Conservation (phyloP, 1,140 invertebrate species). For the Drosophila lacertosa region DNA sequence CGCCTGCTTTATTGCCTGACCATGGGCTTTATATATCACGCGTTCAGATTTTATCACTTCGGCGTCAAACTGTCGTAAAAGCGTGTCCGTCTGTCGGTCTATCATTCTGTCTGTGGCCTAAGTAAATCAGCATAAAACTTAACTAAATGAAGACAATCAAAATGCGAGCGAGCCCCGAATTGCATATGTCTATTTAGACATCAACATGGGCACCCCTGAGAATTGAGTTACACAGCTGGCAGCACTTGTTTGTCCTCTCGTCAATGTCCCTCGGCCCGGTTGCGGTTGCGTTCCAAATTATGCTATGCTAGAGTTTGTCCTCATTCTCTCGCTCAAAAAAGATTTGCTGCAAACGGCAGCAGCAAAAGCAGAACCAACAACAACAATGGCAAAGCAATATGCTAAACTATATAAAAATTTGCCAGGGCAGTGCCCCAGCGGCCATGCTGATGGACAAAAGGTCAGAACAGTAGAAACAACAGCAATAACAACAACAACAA, state of each 20-base stretch:
- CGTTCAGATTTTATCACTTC: constrained; percentile 70
- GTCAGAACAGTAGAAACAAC: constrained; percentile 30
- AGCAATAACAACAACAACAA: constrained; percentile 1
- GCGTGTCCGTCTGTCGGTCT: constrained; percentile 36
- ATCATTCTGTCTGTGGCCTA: constrained; percentile 58
- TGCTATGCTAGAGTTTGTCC: constrained; percentile 72
- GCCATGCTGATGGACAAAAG: constrained; percentile 64
- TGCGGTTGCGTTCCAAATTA: constrained; percentile 64
- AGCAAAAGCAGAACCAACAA: constrained; percentile 20
- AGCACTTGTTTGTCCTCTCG: constrained; percentile 37
- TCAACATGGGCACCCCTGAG: constrained; percentile 26
- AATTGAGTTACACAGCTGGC: constrained; percentile 68
- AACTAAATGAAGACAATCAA: constrained; percentile 83
- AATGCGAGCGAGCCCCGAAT: constrained; percentile 63
- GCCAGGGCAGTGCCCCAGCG: constrained; percentile 39
- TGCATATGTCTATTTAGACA: constrained; percentile 59
- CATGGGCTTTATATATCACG: constrained; percentile 47
- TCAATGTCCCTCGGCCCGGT: constrained; percentile 15
- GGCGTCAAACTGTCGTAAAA: constrained; percentile 75
- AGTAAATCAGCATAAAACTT: constrained; percentile 82
- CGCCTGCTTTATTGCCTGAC: constrained; percentile 45
- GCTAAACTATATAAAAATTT: constrained; percentile 81
- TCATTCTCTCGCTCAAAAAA: constrained; percentile 65
- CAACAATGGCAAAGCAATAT: constrained; percentile 69
- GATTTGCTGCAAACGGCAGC: constrained; percentile 59